Conservation (phyloP, 2,888 invertebrate species). For the Formica aserva region DNA sequence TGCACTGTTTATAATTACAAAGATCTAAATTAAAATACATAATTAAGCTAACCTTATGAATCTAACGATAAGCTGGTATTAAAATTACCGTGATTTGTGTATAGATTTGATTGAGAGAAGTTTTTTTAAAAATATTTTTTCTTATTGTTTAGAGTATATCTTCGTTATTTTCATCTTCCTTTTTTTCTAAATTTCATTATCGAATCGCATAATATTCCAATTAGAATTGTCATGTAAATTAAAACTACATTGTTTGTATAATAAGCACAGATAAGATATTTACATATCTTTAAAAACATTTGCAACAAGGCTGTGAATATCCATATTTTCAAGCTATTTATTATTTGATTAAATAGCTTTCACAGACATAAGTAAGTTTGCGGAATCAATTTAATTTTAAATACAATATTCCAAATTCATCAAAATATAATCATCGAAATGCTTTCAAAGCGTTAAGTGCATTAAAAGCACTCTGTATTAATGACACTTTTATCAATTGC, state of each 20-base stretch:
- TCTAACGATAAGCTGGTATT: conserved; percentile 79
- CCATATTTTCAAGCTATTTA: conserved; percentile 47
- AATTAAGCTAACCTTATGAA: conserved; percentile 76
- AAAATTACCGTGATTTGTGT: conserved; percentile 80
- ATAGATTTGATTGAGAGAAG: conserved; percentile 74
- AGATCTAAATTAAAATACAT: conserved; percentile 76
- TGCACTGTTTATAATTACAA: conserved; percentile 84
- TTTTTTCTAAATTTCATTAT: conserved; percentile 44
- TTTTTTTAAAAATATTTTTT: conserved; percentile 75
- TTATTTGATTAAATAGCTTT: conserved; percentile 4
- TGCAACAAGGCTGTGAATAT: conserved; percentile 49
- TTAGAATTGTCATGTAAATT: conserved; percentile 58
- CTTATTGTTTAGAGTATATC: conserved; percentile 69
- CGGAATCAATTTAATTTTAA: conserved; percentile 7
- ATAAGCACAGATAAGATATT: conserved; percentile 69
- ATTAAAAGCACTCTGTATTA: background rate
- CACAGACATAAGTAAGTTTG: background rate
- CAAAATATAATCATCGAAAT: background rate
- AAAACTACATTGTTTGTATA: conserved; percentile 57
- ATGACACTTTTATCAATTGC: background rate
- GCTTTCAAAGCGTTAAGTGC: background rate
- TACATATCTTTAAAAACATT: conserved; percentile 44
- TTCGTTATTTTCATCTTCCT: conserved; percentile 35
- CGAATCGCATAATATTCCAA: conserved; percentile 56
- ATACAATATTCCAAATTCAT: conserved; percentile 1